Conservation (phyloP, 2,113 vertebrate species). For the Urocolius indicus region DNA sequence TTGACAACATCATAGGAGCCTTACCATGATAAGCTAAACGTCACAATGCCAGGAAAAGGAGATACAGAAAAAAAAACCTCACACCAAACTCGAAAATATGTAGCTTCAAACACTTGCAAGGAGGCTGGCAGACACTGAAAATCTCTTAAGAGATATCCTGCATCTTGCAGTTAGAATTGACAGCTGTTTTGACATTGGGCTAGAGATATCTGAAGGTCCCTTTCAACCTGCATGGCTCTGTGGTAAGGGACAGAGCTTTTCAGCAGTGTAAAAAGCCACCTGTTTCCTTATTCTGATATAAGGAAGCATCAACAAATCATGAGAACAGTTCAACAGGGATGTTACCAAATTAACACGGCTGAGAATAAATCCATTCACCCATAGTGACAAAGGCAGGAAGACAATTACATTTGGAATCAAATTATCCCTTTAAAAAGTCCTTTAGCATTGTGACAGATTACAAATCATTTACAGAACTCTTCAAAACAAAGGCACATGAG, state of each 20-base stretch:
- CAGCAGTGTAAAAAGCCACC: background rate
- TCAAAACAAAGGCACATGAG: background rate
- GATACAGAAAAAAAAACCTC: background rate
- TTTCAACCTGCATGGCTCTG: background rate
- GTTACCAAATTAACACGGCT: background rate
- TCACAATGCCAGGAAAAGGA: background rate
- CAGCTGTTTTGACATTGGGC: background rate
- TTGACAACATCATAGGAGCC: background rate
- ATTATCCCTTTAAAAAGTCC: background rate
- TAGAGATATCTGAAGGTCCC: background rate
- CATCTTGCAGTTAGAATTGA: background rate
- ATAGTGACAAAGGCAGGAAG: background rate
- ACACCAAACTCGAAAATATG: background rate
- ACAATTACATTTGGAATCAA: background rate
- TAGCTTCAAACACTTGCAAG: background rate
- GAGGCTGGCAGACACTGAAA: background rate
- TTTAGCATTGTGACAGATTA: background rate
- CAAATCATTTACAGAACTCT: background rate
- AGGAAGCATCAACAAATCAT: background rate
- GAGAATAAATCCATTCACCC: background rate
- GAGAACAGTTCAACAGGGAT: background rate
- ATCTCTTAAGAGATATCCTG: background rate
- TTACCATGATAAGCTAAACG: background rate
- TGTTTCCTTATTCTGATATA: background rate
- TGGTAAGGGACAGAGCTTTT: background rate